Evolutionary conservation across 2,113 vertebrate genomes (phyloP).

Genomic region (Cnemophilus loriae): DNA sequence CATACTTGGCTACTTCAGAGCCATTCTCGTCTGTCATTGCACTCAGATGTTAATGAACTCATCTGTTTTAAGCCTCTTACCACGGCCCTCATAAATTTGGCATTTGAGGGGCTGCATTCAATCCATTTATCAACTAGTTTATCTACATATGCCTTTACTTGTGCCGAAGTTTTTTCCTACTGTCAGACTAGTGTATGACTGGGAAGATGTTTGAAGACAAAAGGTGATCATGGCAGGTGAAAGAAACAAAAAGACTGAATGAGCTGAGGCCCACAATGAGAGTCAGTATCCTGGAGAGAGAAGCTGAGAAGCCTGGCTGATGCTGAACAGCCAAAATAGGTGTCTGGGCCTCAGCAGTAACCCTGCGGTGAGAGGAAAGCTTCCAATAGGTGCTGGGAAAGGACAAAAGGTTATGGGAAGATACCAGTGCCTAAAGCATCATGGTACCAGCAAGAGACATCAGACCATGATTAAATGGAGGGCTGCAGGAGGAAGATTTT

Average conservation of each 20-base stretch:
- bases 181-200: not conserved
- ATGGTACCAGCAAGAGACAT: accelerated
- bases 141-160: not conserved
- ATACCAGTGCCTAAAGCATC: not conserved
- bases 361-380: not conserved
- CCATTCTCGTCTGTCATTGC: not conserved
- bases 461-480: not conserved
- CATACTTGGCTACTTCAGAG: not conserved
- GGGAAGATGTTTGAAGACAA: not conserved
- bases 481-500: not conserved
- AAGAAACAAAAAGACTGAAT: not conserved
- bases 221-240: too few relatives aligned
- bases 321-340: not conserved
- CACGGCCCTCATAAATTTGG: not conserved
- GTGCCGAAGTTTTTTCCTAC: not conserved
- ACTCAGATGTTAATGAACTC: not conserved
- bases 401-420: not conserved
- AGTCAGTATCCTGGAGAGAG: not conserved
- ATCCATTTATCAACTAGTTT: not conserved
- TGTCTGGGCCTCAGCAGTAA: not conserved
- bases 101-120: not conserved
- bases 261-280: not conserved
- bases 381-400: accelerated
- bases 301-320: not conserved
- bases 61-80: not conserved